Evolutionary conservation across 1,140 invertebrate species (phyloP).

Genomic region (Paracyclopina nana): DNA sequence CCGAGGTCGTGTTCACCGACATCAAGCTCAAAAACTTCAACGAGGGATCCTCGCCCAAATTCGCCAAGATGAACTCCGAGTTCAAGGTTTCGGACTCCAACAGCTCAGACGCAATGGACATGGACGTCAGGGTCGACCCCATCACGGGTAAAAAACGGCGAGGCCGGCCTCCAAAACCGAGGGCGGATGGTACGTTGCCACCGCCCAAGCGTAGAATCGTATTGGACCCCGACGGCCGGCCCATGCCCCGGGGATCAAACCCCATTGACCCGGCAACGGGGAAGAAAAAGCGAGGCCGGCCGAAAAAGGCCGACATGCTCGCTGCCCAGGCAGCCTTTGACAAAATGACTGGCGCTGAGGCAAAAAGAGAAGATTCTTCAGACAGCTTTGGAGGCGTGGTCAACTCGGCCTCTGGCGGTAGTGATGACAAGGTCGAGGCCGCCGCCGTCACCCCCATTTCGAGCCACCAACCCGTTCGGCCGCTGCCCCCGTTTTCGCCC

Average conservation of each 20-base stretch:
- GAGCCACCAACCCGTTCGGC: slow-evolving; percentile 1
- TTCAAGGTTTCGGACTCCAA: slow-evolving; percentile 17
- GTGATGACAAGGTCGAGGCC: no score
- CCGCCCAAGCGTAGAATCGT: slow-evolving; percentile 19
- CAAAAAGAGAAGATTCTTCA: not conserved
- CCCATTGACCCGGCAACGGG: slow-evolving; percentile 27
- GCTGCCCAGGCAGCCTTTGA: not conserved
- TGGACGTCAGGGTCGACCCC: slow-evolving; percentile 16
- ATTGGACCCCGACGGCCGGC: slow-evolving; percentile 4
- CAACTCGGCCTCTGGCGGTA: not conserved
- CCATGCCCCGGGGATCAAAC: slow-evolving; percentile 10
- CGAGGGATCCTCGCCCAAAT: slow-evolving; percentile 18
- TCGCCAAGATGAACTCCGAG: slow-evolving; percentile 15
- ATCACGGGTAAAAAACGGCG: slow-evolving; percentile 51
- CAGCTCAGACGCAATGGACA: slow-evolving; percentile 18
- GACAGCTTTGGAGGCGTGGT: not conserved
- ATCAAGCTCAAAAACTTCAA: slow-evolving; percentile 22
- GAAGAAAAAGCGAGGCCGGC: slow-evolving; percentile 58
- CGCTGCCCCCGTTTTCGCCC: slow-evolving; percentile 14
- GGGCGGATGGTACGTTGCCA: slow-evolving; percentile 33
- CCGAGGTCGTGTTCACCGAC: slow-evolving; percentile 59
- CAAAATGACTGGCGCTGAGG: not conserved
- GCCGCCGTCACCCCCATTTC: no score
- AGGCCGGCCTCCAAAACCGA: slow-evolving; percentile 62
- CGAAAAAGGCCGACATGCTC: slow-evolving; percentile 43